phyloP scores from a whole-genome alignment of 2,888 invertebrate species.

The Seira ritae region DNA sequence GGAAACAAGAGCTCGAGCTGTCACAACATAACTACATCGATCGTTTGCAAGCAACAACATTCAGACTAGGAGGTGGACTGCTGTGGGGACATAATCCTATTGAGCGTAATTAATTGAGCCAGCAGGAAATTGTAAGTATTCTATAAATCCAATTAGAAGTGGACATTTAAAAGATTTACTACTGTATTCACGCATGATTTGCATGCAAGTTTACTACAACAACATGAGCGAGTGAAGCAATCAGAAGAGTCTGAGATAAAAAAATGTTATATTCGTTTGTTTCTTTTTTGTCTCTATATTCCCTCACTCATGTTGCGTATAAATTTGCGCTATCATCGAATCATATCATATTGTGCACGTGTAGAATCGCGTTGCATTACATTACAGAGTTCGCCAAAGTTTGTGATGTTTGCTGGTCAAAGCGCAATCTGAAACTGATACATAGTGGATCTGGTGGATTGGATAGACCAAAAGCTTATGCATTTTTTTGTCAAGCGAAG shows the following conservation, averaged over 20 bases:
- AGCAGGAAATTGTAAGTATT: constrained; percentile 60
- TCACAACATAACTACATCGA: background rate
- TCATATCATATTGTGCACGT: constrained; percentile 4
- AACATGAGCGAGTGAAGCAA: constrained; percentile 2
- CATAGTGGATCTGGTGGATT: too few relatives aligned
- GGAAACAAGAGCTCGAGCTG: too few relatives aligned
- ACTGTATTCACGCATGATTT: background rate
- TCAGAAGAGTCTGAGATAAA: background rate
- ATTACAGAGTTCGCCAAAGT: too few relatives aligned
- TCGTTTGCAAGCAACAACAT: too few relatives aligned
- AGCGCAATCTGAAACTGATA: too few relatives aligned
- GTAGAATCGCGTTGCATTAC: too few relatives aligned
- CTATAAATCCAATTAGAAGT: constrained; percentile 24
- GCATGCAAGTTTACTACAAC: background rate
- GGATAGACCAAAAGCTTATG: too few relatives aligned
- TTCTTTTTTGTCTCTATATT: background rate
- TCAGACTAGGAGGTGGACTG: too few relatives aligned
- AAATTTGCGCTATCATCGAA: background rate
- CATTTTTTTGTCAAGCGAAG: too few relatives aligned
- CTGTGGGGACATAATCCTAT: background rate
- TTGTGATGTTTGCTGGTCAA: too few relatives aligned
- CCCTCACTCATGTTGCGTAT: background rate
- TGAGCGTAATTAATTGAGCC: background rate
- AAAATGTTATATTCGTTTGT: background rate
- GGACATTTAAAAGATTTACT: constrained; percentile 3